Evolutionary conservation across 2,888 invertebrate genomes (phyloP).

Genomic region (Heliconius ethilla): DNA sequence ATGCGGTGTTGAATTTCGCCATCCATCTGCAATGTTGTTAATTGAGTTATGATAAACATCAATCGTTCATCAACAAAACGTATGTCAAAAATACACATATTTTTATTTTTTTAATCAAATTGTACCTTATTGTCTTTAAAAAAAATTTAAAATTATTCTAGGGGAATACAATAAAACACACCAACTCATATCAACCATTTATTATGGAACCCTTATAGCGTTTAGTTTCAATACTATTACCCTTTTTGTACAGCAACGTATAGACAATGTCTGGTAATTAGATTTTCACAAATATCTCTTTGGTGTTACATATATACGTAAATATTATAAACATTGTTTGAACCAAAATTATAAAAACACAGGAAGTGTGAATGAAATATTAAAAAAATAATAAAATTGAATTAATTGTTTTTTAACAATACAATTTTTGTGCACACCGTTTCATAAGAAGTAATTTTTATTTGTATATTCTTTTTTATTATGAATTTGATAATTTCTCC

Average conservation of each 20-base stretch:
- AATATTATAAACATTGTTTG: not conserved
- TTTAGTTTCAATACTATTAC: slow-evolving; percentile 36
- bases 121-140: not conserved
- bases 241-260: slow-evolving; percentile 39
- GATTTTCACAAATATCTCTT: slow-evolving; percentile 38
- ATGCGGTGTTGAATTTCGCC: not conserved
- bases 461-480: too few relatives aligned
- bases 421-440: too few relatives aligned
- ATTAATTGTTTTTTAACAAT: too few relatives aligned
- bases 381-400: too few relatives aligned
- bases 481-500: too few relatives aligned
- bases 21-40: not conserved
- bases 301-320: slow-evolving; percentile 38
- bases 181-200: slow-evolving; percentile 37
- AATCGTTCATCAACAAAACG: too few relatives aligned
- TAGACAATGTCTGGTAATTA: slow-evolving; percentile 34
- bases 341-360: too few relatives aligned
- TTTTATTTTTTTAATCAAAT: not conserved
- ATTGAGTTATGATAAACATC: not conserved
- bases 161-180: slow-evolving; percentile 19
- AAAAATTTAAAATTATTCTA: not conserved
- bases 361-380: too few relatives aligned
- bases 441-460: too few relatives aligned
- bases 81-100: not conserved
- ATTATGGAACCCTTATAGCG: slow-evolving; percentile 42